These are phyloP conservation scores for Tenthredo mesomela DNA, from an alignment of 2,888 invertebrate genomes.

Conservation along the genomic window DNA sequence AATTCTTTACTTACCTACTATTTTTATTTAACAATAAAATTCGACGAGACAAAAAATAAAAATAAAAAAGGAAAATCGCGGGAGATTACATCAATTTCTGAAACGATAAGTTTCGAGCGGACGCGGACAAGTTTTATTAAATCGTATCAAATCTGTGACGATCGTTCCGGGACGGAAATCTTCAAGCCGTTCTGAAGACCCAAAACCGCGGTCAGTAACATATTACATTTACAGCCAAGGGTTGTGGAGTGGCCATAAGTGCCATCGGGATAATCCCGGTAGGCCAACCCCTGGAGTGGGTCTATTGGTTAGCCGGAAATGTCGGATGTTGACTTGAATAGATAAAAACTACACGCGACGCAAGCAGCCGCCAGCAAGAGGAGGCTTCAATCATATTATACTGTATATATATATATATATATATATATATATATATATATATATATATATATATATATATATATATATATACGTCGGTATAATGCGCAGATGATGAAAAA, in stretches of 20 bases:
- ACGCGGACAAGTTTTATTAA: not conserved
- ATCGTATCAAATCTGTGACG: not conserved
- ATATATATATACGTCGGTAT: not conserved
- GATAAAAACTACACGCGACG: not conserved
- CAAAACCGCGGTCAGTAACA: constrained; percentile 32
- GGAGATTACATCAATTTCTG: not conserved
- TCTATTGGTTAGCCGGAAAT: constrained; percentile 29
- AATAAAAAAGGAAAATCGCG: no score
- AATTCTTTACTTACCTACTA: not conserved
- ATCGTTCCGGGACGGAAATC: constrained; percentile 36
- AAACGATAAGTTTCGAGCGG: not conserved
- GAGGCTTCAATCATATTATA: not conserved
- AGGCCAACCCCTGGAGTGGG: constrained; percentile 4
- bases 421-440: no score
- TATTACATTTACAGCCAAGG: constrained; percentile 17
- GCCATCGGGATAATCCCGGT: constrained; percentile 35
- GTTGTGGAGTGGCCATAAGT: constrained; percentile 15
- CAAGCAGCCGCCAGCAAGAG: not conserved
- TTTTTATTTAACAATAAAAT: not conserved
- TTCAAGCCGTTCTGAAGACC: constrained; percentile 15
- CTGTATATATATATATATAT: no score
- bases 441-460: no score
- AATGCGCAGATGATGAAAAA: not conserved
- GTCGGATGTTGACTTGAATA: constrained; percentile 25
- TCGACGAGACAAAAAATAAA: no score